Base-by-base conservation (phyloP, 2,888 invertebrate species). In the Phymatocera aterrima region DNA sequence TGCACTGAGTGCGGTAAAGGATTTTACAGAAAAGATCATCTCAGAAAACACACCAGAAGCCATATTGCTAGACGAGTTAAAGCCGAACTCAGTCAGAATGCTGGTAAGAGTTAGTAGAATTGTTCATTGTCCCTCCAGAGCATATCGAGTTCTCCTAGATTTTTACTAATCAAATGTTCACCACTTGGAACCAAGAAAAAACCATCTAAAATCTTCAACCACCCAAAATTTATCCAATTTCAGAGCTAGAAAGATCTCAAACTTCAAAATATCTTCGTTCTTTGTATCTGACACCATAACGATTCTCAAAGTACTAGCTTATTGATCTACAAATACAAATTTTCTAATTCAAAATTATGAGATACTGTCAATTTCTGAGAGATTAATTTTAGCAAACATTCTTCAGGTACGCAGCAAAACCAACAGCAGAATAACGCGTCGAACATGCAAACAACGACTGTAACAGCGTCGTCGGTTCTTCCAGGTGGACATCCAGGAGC, bases 1-100 rank as follows among this genome's bases (percentile, higher is more conserved):
- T 97, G 97, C 91, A 95, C 95, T 79, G 96, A 97, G 90, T 97
- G 97, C 88, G 96, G 96, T 81, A 97, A 97, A 92, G 96, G 96
- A 77, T 97, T 97, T 91, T 97, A 97, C 91, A 94, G 97, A 83
- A 96, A 97, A 87, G 97, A 97, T 91, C 97, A 97, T 91, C 92
- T 97, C 80, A 94, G 96, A 86, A 97, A 97, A 88, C 96, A 97
- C 89, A 95, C 96, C 54, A 93, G 96, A 61, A 96, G 96, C 81
- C 96, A 97, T 90, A 96, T 96, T 90, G 96, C 96, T 57, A 93
- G 96, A 78, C 94, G 96, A 80, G 96, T 96, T 77, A 97, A 97
- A 91, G 96, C 96, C 12, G 96, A 96, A 90, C 92, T 96, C 84
- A 95, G 96, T 65, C 95, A 95, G 87, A 95, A 95, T 90, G 91